phyloP scores from a whole-genome alignment of 2,797 vertebrate species.

The Columba guinea region DNA sequence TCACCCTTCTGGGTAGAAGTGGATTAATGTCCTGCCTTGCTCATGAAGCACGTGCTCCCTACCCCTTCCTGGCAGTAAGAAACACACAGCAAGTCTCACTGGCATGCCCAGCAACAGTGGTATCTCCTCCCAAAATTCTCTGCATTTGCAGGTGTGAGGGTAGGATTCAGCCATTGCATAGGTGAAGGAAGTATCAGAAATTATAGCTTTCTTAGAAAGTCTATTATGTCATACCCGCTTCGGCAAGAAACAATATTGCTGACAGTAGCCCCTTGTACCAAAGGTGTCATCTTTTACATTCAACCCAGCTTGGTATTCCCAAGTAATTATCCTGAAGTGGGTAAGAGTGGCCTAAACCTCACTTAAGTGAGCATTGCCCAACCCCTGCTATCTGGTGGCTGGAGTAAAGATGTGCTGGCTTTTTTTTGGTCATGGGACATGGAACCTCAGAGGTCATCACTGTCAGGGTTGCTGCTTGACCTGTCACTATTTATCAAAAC shows the following conservation, averaged over 20 bases:
- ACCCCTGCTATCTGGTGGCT: not conserved
- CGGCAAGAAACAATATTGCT: not conserved
- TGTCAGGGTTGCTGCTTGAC: not conserved
- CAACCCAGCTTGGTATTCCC: not conserved
- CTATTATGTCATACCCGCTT: not conserved
- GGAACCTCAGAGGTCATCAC: not conserved
- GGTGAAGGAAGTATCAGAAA: not conserved
- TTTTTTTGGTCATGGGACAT: not conserved
- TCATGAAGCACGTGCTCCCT: not conserved
- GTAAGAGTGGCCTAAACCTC: not conserved
- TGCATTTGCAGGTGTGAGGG: not conserved
- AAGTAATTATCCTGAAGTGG: not conserved
- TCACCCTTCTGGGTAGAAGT: not conserved
- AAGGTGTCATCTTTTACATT: not conserved
- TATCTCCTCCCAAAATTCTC: not conserved
- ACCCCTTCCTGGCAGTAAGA: not conserved
- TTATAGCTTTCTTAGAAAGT: not conserved
- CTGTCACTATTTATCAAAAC: not conserved
- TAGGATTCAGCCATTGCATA: not conserved
- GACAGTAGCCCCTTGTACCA: not conserved
- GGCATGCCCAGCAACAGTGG: not conserved
- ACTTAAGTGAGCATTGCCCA: not conserved
- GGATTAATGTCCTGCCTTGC: not conserved
- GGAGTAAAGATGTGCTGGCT: accelerated
- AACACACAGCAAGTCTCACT: not conserved